Evolutionary conservation across 2,888 invertebrate species (phyloP), one percentile per base, ranked within the genome.

Genomic region (Sinelater perroti): DNA sequence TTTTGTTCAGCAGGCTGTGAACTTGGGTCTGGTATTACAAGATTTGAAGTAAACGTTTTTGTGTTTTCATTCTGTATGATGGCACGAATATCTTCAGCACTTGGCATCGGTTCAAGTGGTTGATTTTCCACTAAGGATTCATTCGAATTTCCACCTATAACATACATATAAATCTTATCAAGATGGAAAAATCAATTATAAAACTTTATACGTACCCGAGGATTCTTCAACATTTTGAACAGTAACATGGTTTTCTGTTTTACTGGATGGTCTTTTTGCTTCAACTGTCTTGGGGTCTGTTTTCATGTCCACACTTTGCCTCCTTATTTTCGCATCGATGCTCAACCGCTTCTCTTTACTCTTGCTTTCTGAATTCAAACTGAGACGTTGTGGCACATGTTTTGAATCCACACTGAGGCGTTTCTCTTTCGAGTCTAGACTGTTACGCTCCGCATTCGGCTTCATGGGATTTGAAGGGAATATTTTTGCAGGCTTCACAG

Each of bases 11-110:
- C 35, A 5, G 35, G 17, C 4, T 24, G 11, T 10, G 35, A 36
- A 7, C 56, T 53, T 28, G 60, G 30, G 33, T 68, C 69, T 8
- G 65, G 66, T 53, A 68, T 61, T 18, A 67, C 62, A 16, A 69
- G 59, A 35, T 57, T 63, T n/a, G 66, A 65, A 2, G 73, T 68
- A 60, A 69, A 75, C 1, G 74, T 66, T 66, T 75, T 76, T 1
- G 72, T 71, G 47, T 72, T 72, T 55, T 74, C 75, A 50, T 70
- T 73, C 59, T 76, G 72, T 30, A 76, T 76, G 51, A 76, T 75
- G 7, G 72, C 70, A 42, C 73, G 69, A 21, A 76, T 73, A 52
- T 75, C 73, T 65, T 75, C 75, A 3, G 72, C 70, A 56, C 66
- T 70, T 36, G 72, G 69, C 20, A 70, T 42, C 10, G 67, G 61